Conservation (phyloP, 2,113 vertebrate genomes). For the Bostrychus sinensis region DNA sequence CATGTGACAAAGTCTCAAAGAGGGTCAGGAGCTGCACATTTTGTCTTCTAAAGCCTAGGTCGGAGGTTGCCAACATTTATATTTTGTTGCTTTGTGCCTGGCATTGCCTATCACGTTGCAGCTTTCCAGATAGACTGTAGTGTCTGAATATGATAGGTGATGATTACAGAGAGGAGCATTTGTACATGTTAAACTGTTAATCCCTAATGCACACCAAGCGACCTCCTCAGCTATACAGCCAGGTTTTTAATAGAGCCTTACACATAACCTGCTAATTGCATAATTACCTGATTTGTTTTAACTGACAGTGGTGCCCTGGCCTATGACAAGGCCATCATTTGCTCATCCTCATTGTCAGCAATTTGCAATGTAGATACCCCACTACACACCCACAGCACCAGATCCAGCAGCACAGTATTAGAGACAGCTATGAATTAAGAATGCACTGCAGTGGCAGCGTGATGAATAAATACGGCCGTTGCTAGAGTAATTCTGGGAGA, state of each 20-base stretch:
- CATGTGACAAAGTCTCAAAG: constrained; percentile 7
- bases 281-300: constrained; percentile 83
- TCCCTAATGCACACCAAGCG: constrained; percentile 61
- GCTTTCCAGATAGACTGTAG: constrained; percentile 31
- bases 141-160: constrained; percentile 54
- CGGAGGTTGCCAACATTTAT: constrained; percentile 23
- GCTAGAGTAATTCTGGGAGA: constrained; percentile 91
- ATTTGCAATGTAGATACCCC: constrained; percentile 85
- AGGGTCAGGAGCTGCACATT: constrained; percentile 17
- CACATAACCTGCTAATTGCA: constrained; percentile 84
- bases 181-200: constrained; percentile 56
- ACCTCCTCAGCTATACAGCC: constrained; percentile 36
- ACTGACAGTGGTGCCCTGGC: constrained; percentile 85
- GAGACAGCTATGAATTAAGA: constrained; percentile 57
- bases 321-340: constrained; percentile 89
- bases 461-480: constrained; percentile 88
- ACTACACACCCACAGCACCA: constrained; percentile 48
- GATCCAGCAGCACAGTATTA: constrained; percentile 39
- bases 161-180: constrained; percentile 62
- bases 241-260: constrained; percentile 66
- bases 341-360: constrained; percentile 87
- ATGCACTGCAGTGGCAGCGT: constrained; percentile 55
- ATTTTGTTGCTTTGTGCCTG: neutral
- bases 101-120: constrained; percentile 6
- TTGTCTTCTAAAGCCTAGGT: constrained; percentile 7